Percentiles rank a stretch among this genome's conserved stretches.
Conservation (phyloP, 2,113 vertebrate species). For the Pampusana beccarii region DNA sequence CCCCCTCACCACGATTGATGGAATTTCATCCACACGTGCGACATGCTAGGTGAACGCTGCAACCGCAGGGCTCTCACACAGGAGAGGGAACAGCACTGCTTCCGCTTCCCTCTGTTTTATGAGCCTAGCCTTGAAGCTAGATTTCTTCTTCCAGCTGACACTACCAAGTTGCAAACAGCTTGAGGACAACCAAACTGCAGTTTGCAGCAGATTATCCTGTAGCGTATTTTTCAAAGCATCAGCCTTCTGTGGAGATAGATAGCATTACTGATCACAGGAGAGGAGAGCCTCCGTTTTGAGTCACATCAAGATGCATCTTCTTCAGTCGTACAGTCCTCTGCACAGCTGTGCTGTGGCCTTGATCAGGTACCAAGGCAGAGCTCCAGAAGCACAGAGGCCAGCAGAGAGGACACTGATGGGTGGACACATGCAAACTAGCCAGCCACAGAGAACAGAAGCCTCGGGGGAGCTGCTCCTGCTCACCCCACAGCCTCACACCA, state of each 20-base stretch:
- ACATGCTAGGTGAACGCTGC: neutral
- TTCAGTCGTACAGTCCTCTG: neutral
- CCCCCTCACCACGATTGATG: neutral
- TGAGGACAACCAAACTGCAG: neutral
- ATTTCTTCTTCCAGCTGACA: neutral
- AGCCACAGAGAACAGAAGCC: neutral
- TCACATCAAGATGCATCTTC: neutral
- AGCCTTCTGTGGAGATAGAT: neutral
- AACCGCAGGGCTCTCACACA: rapidly evolving
- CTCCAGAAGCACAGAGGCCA: neutral
- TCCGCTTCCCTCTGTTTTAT: neutral
- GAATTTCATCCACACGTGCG: neutral
- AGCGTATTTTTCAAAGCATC: neutral
- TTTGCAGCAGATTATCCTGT: neutral
- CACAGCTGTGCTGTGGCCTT: neutral
- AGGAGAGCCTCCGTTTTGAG: neutral
- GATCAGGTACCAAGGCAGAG: neutral
- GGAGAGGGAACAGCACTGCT: neutral
- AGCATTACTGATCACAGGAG: neutral
- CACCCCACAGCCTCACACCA: neutral
- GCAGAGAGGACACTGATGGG: neutral
- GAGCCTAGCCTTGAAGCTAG: neutral
- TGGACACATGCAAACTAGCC: too few species aligned
- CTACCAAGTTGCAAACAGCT: neutral
- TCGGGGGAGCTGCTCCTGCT: too few species aligned